Evolutionary conservation across 2,888 invertebrate species (phyloP), one percentile per base, ranked within the genome.

Genomic region (Eristalis pertinax): DNA sequence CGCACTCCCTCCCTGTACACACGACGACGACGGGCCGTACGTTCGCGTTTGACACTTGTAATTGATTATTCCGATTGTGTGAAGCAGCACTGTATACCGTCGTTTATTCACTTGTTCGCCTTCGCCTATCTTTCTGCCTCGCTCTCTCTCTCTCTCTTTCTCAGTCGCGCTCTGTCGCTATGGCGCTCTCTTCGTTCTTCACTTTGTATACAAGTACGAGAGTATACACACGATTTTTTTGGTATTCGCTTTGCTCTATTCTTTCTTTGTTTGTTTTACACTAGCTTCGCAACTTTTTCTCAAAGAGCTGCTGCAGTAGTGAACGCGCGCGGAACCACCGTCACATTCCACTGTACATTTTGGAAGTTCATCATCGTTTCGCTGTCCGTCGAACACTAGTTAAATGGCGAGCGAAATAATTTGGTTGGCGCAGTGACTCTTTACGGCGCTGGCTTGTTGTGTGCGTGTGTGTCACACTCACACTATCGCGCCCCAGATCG

Each of bases 1-100:
- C 11, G 56, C 68, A 56, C 73, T 75, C 72, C 74, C 72, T 72
- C 60, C 67, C 73, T 75, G 56, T 77, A 65, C 83, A 75, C 83
- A 67, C 80, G 50, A 79, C 43, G 43, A 43, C 50, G 50, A 50
- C 80, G 69, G 74, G 79, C 68, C 79, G 84, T 86, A 86, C 86
- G 86, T 86, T 86, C 86, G 67, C 87, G 87, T 87, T 87, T 87
- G 87, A 87, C 87, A 87, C 87, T 87, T 87, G 84, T 84, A 87
- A 87, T 87, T 87, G 87, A 87, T 87, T 87, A 87, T 87, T 87
- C 87, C 70, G 68, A 84, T 79, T 84, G 78, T 79, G 70, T 82
- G 70, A 65, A 78, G 62, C 62, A 73, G 79, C 73, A 62, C 70
- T 22, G 68, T 76, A 76, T 87, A 76, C 79, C 76, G 79, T 64